Percentiles rank a stretch among this genome's conserved stretches.
Conservation (phyloP, 2,888 invertebrate species). For the Rhagophthalmus giganteus region DNA sequence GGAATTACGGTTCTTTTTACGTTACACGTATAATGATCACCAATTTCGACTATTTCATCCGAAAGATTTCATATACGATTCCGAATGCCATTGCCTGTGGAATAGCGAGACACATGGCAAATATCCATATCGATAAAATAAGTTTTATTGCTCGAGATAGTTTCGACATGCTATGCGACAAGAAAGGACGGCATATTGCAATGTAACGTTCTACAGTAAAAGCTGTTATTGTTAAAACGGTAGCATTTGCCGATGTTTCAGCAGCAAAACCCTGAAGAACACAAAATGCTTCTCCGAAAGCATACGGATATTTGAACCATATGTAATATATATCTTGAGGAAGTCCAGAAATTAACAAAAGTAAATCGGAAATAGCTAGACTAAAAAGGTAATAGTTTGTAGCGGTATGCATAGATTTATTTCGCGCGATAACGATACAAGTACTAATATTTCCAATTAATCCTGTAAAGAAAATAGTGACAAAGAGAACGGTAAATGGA, state of each 20-base stretch:
- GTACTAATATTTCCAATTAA: slow-evolving; percentile 77
- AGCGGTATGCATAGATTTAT: slow-evolving; percentile 80
- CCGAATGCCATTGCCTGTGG: slow-evolving; percentile 83
- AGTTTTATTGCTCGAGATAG: slow-evolving; percentile 79
- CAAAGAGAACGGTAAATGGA: slow-evolving; percentile 70
- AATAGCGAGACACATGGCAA: slow-evolving; percentile 72
- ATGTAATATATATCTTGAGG: slow-evolving; percentile 77
- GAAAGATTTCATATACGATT: slow-evolving; percentile 56
- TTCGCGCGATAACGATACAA: slow-evolving; percentile 75
- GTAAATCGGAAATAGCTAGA: slow-evolving; percentile 76
- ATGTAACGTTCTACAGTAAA: slow-evolving; percentile 88
- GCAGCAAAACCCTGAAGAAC: slow-evolving; percentile 69
- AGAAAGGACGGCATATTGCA: slow-evolving; percentile 84
- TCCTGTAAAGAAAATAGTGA: slow-evolving; percentile 71
- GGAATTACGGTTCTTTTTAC: slow-evolving; percentile 52
- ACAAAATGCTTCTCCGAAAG: slow-evolving; percentile 78
- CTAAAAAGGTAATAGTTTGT: slow-evolving; percentile 84
- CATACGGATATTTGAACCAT: slow-evolving; percentile 74
- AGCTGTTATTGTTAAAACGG: slow-evolving; percentile 83
- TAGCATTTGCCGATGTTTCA: slow-evolving; percentile 83
- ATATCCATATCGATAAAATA: slow-evolving; percentile 72
- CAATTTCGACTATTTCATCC: slow-evolving; percentile 42
- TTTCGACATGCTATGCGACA: slow-evolving; percentile 81
- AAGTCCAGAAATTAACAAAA: slow-evolving; percentile 73
- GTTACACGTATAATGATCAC: slow-evolving; percentile 49